phyloP scores from a whole-genome alignment of 2,888 invertebrate species.

The Pyrgus malvae region DNA sequence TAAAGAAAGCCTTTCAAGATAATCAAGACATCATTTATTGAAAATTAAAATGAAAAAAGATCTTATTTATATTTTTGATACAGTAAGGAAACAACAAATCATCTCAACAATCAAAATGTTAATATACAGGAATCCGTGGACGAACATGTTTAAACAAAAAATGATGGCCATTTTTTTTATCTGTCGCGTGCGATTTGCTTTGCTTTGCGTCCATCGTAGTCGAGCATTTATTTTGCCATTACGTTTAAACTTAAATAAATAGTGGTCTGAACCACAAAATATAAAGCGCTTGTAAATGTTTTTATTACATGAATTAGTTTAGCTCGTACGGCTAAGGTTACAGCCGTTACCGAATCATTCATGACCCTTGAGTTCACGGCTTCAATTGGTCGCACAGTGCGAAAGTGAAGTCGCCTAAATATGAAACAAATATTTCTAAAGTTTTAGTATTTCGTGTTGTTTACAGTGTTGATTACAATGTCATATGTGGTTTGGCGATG shows the following conservation, averaged over 20 bases:
- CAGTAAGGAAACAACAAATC: too few relatives aligned
- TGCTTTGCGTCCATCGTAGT: conserved; percentile 68
- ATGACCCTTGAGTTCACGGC: conserved; percentile 69
- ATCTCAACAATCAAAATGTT: neutral
- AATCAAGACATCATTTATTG: too few relatives aligned
- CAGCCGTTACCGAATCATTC: conserved; percentile 47
- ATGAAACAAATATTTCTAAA: conserved; percentile 60
- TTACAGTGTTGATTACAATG: conserved; percentile 31
- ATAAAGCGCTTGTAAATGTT: conserved; percentile 30
- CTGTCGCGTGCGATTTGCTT: conserved; percentile 60
- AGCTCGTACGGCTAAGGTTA: conserved; percentile 16
- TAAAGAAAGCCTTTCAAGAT: too few relatives aligned
- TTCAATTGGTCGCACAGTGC: conserved; percentile 61
- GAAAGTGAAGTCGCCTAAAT: conserved; percentile 58
- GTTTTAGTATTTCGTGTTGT: conserved; percentile 46
- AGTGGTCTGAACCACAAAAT: too few relatives aligned
- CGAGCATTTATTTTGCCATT: conserved; percentile 31
- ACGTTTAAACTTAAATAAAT: conserved; percentile 36
- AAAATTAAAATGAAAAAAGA: too few relatives aligned
- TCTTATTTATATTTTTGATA: too few relatives aligned
- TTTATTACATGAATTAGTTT: conserved; percentile 37
- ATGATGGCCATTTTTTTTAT: conserved; percentile 36
- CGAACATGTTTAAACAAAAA: neutral
- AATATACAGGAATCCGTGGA: neutral
- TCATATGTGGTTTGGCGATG: conserved; percentile 33